Evolutionary conservation across 2,797 vertebrate species (phyloP), one percentile per base, ranked within the genome.

Genomic region (Echiichthys vipera): DNA sequence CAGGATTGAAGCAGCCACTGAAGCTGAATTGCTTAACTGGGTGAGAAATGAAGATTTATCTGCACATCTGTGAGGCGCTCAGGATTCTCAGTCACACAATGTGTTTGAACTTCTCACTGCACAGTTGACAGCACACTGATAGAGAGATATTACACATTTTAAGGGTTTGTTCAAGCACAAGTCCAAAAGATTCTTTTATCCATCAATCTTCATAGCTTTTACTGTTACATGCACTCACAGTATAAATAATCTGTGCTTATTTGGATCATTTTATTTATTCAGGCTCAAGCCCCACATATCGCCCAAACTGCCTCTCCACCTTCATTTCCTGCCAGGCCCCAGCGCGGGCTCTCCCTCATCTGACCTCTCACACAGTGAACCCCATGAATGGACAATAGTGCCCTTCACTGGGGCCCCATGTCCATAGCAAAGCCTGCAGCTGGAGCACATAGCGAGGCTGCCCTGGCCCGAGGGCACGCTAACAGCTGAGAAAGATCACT

Each of bases 281-380:
- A 72, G 75, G 68, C 74, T 84, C 64, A 40, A 86, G 86, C 72
- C 25, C 37, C 59, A 76, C 78, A 71, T 74, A 71, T 76, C 54
- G 62, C 77, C 79, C 47, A 80, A 81, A 87, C 73, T 82, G 84
- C 85, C 82, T 90, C 80, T 79, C 79, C 90, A 94, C 89, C 88
- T 93, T 91, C 85, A 92, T 93, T 94, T 94, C 93, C 93, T 93
- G 91, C 77, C 84, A 66, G 75, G 84, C 85, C 72, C 71, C 74
- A 72, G 77, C 50, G 42, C 62, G 17, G 65, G 64, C 80, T 91
- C 90, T 90, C 87, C 81, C 88, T 89, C 87, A 72, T 83, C 73
- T 94, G 93, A 94, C 93, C 93, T 93, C 91, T 94, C 90, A 91
- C 92, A 94, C 90, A 94, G 84, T 93, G 92, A 93, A 93, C 90